A percentile compares a stretch with the other conserved stretches of the same genome.
These are phyloP conservation scores for Aptenodytes forsteri DNA, from an alignment of 2,113 vertebrate genomes.

Conservation along the genomic window DNA sequence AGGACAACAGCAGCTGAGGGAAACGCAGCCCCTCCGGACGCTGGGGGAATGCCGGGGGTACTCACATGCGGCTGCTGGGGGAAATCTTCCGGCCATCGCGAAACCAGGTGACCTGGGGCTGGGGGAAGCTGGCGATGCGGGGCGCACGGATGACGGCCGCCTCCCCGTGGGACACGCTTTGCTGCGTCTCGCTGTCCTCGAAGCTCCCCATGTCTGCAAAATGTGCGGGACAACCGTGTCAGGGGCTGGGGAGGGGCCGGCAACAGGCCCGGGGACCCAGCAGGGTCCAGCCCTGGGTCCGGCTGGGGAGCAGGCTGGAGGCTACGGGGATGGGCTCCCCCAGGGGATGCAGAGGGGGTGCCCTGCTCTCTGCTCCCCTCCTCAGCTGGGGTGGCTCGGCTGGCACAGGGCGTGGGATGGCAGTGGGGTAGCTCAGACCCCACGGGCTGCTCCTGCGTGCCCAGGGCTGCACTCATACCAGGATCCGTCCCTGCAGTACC, in stretches of 20 bases:
- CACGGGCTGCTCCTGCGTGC: not conserved
- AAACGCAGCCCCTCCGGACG: rapidly evolving
- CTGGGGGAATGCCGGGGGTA: not conserved
- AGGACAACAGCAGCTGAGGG: conserved; percentile 42
- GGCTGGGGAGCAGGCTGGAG: not conserved
- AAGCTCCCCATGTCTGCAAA: conserved; percentile 93
- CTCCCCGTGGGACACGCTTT: conserved; percentile 91
- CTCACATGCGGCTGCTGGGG: conserved; percentile 96
- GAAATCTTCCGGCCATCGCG: conserved; percentile 94
- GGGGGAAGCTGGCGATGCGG: conserved; percentile 92
- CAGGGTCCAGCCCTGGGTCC: rapidly evolving
- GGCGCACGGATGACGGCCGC: conserved; percentile 88
- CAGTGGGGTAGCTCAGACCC: not conserved
- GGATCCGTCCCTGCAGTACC: not conserved
- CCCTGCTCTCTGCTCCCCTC: not conserved
- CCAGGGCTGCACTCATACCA: not conserved
- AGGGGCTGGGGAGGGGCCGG: too few relatives aligned
- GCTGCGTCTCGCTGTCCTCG: conserved; percentile 84
- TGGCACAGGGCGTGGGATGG: not conserved
- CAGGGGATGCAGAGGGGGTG: not conserved
- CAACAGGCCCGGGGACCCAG: rapidly evolving
- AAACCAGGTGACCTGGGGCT: conserved; percentile 97
- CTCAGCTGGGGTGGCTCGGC: rapidly evolving
- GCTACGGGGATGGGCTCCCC: not conserved
- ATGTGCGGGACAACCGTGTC: not conserved